phyloP scores from a whole-genome alignment of 2,113 vertebrate genomes.

The Pheucticus melanocephalus region DNA sequence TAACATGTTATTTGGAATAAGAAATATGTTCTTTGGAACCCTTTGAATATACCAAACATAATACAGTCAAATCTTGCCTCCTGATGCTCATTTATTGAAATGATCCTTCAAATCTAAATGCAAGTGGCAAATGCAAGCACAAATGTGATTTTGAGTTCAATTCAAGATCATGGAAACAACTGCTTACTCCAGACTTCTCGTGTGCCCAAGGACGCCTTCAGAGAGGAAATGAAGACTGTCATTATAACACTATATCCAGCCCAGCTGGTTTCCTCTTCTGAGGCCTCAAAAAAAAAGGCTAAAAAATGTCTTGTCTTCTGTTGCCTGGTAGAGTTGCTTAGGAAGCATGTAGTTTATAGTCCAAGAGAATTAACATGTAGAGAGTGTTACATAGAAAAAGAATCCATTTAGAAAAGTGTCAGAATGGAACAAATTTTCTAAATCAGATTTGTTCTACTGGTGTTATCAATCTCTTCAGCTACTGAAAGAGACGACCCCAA shows the following conservation, averaged over 20 bases:
- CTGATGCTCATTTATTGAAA: background rate
- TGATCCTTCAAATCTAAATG: background rate
- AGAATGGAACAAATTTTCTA: background rate
- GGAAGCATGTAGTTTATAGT: background rate
- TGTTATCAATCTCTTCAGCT: background rate
- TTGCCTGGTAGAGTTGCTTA: background rate
- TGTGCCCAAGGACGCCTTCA: background rate
- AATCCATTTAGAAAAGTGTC: background rate
- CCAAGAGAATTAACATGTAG: background rate
- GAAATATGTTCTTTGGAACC: background rate
- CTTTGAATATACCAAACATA: background rate
- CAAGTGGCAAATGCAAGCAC: background rate
- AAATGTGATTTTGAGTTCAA: background rate
- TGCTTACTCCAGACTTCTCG: background rate
- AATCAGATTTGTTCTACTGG: background rate
- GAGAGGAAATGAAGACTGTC: background rate
- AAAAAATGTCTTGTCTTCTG: background rate
- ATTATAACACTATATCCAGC: background rate
- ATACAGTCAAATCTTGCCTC: background rate
- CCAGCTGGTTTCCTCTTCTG: background rate
- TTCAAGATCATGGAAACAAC: background rate
- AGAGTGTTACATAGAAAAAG: background rate
- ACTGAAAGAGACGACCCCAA: background rate
- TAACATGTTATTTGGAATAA: background rate
- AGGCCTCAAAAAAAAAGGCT: background rate